Evolutionary conservation across 2,888 invertebrate species (phyloP).

Genomic region (Sepiola atlantica): DNA sequence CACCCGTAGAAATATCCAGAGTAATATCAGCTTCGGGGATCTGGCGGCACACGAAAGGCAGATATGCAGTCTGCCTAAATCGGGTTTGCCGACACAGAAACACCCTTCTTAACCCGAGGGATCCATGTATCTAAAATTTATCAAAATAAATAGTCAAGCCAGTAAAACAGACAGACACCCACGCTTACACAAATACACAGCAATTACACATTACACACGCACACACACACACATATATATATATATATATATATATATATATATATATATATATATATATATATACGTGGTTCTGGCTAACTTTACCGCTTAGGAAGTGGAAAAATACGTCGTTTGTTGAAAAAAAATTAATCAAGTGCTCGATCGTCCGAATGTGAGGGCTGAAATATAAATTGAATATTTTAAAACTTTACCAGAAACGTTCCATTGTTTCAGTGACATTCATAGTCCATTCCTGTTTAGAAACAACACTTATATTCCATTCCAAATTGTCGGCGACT

Average conservation of each 20-base stretch:
- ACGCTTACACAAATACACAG: neutral
- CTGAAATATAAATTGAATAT: too few relatives aligned
- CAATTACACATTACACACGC: neutral
- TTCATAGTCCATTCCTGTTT: too few relatives aligned
- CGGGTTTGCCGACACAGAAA: neutral
- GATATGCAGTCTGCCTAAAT: neutral
- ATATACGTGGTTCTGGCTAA: too few relatives aligned
- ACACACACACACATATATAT: neutral
- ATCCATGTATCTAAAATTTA: neutral
- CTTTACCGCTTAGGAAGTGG: too few relatives aligned
- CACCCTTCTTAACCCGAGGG: neutral
- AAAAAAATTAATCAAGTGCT: too few relatives aligned
- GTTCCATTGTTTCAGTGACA: too few relatives aligned
- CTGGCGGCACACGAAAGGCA: neutral
- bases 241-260: neutral
- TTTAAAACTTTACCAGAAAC: too few relatives aligned
- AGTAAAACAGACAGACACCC: neutral
- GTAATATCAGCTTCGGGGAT: neutral
- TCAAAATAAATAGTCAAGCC: neutral
- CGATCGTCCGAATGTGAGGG: too few relatives aligned
- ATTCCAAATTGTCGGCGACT: too few relatives aligned
- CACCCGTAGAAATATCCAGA: neutral
- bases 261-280: neutral
- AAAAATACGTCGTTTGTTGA: too few relatives aligned
- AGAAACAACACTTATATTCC: too few relatives aligned